Evolutionary conservation across 2,888 invertebrate genomes (phyloP).

Genomic region (Agrochola circellaris): DNA sequence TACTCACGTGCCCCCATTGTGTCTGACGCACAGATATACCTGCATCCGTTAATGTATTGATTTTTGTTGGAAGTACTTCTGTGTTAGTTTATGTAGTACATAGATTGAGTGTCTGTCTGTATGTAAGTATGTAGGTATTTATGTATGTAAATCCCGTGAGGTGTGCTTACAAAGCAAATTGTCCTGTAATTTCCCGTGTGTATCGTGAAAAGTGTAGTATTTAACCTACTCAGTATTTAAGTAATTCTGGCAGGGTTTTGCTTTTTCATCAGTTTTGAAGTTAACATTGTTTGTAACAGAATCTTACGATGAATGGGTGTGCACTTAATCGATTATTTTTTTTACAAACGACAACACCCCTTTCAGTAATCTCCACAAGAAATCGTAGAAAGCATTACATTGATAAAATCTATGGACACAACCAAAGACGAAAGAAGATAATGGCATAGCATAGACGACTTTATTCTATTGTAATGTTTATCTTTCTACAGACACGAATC

Average conservation of each 20-base stretch:
- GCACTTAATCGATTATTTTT: too few species aligned
- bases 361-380: background rate
- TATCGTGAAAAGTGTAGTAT: background rate
- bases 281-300: background rate
- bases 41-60: slow-evolving; percentile 54
- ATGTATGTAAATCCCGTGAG: background rate
- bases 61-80: slow-evolving; percentile 36
- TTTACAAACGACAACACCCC: background rate
- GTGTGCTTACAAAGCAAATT: background rate
- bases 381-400: background rate
- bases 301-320: background rate
- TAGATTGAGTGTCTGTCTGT: too few species aligned
- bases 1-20: slow-evolving; percentile 16
- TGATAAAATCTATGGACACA: background rate
- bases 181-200: slow-evolving; percentile 5
- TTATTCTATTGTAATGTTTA: background rate
- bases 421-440: background rate
- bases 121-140: background rate
- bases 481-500: background rate
- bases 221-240: background rate
- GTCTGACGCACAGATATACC: slow-evolving; percentile 38
- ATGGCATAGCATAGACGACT: background rate
- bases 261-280: background rate
- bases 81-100: slow-evolving; percentile 14
- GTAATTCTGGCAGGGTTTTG: background rate